Conservation (phyloP, 2,888 invertebrate species). For the Pseudococcus jackbeardsleyi region DNA sequence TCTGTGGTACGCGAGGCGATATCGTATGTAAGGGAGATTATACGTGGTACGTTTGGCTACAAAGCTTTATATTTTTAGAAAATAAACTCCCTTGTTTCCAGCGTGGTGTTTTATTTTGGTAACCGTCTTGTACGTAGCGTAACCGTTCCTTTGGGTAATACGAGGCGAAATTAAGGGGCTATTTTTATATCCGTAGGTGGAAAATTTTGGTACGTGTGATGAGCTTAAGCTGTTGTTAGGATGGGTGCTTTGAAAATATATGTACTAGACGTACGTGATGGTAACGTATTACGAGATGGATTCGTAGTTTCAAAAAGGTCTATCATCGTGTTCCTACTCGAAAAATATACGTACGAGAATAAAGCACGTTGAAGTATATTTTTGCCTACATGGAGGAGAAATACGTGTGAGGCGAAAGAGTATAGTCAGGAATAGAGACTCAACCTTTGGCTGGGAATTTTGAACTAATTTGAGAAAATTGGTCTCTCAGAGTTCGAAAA, state of each 20-base stretch:
- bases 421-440: too few relatives aligned
- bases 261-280: too few relatives aligned
- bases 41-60: background rate
- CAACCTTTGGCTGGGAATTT: too few relatives aligned
- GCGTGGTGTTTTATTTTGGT: constrained; percentile 8
- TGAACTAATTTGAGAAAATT: too few relatives aligned
- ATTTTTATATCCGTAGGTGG: background rate
- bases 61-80: constrained; percentile 29
- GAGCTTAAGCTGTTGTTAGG: background rate
- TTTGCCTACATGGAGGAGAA: too few relatives aligned
- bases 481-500: too few relatives aligned
- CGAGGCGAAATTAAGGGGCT: constrained; percentile 1
- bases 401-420: too few relatives aligned
- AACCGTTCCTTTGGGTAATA: background rate
- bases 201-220: background rate
- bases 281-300: too few relatives aligned
- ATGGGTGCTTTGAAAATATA: background rate
- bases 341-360: too few relatives aligned
- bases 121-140: background rate
- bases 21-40: background rate
- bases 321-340: too few relatives aligned
- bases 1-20: background rate
- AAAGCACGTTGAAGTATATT: too few relatives aligned
- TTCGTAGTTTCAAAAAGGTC: too few relatives aligned
- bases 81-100: constrained; percentile 17